These are phyloP conservation scores for Diloba caeruleocephala DNA, from an alignment of 2,888 invertebrate species.

Conservation along the genomic window DNA sequence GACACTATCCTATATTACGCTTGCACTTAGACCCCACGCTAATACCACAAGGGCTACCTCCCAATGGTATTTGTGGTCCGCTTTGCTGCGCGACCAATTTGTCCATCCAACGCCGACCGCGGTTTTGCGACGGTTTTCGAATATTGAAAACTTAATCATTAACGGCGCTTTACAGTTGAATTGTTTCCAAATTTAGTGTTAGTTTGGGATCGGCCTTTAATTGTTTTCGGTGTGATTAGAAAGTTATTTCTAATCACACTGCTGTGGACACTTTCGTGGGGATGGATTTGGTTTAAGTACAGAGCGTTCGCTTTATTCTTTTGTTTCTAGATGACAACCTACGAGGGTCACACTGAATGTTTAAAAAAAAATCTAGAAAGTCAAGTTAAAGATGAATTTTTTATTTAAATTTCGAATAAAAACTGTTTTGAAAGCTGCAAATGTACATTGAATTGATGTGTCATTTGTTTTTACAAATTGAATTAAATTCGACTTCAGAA, in stretches of 20 bases:
- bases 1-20: conserved; percentile 7
- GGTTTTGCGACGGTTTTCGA: conserved; percentile 47
- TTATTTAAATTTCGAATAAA: too few relatives aligned
- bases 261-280: too few relatives aligned
- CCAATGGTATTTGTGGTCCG: conserved; percentile 53
- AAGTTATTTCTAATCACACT: conserved; percentile 16
- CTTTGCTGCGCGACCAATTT: conserved; percentile 52
- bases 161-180: conserved; percentile 30
- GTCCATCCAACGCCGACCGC: conserved; percentile 34
- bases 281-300: too few relatives aligned
- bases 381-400: too few relatives aligned
- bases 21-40: conserved; percentile 18
- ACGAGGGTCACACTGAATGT: too few relatives aligned
- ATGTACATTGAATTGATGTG: too few relatives aligned
- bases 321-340: too few relatives aligned
- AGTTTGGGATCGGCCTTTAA: conserved; percentile 28
- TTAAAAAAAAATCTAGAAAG: too few relatives aligned
- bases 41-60: conserved; percentile 45
- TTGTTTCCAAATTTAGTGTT: conserved; percentile 37
- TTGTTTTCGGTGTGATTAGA: conserved; percentile 31
- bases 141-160: conserved; percentile 61
- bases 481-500: too few relatives aligned
- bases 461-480: too few relatives aligned
- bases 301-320: too few relatives aligned
- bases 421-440: too few relatives aligned